A percentile compares a stretch with the other conserved stretches of the same genome.
phyloP scores from a whole-genome alignment of 2,113 vertebrate genomes.

The Entomyzon cyanotis region DNA sequence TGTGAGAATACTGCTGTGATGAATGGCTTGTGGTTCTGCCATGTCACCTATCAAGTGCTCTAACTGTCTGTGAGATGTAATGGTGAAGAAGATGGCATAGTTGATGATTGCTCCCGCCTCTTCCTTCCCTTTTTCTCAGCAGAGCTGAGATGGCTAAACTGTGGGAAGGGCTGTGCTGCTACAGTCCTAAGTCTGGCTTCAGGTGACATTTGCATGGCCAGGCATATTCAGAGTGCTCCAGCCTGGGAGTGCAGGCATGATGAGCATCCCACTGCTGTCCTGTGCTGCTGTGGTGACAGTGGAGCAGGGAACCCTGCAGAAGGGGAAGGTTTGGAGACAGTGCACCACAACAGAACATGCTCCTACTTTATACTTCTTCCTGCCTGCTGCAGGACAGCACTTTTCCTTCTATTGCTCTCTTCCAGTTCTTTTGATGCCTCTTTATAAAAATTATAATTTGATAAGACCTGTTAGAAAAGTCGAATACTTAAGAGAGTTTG shows the following conservation, averaged over 20 bases:
- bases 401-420: neutral
- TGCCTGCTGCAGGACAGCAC: neutral
- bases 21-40: neutral
- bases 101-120: neutral
- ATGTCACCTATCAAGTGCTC: neutral
- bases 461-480: neutral
- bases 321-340: neutral
- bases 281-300: rapidly evolving
- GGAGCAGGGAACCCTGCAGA: neutral
- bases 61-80: neutral
- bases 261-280: rapidly evolving
- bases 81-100: neutral
- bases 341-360: rapidly evolving
- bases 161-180: neutral
- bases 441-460: neutral
- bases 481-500: neutral
- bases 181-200: rapidly evolving
- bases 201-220: neutral
- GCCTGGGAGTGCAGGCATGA: rapidly evolving
- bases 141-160: neutral
- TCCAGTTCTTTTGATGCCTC: neutral
- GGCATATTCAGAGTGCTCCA: neutral
- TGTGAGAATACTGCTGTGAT: neutral
- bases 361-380: neutral
- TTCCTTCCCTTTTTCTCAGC: conserved; percentile 53